These are phyloP conservation scores for Ardeotis arabs DNA, from an alignment of 2,113 vertebrate species.

Conservation along the genomic window DNA sequence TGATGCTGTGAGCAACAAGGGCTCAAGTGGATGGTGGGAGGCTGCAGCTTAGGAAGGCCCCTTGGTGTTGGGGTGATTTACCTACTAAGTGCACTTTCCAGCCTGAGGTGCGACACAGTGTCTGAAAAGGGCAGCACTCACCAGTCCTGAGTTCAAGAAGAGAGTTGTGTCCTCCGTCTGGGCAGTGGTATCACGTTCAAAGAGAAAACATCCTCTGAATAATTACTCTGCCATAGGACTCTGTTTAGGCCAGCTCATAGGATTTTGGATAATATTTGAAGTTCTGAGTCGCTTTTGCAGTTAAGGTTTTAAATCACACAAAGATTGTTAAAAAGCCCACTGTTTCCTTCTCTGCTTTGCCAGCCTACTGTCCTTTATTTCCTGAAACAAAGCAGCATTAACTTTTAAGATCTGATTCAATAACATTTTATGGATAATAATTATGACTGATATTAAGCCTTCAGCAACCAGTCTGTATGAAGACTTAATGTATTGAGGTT, in stretches of 20 bases:
- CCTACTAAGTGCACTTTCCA: background rate
- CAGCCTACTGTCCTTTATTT: constrained; percentile 50
- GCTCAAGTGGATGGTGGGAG: background rate
- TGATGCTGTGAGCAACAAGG: background rate
- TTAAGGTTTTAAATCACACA: constrained; percentile 53
- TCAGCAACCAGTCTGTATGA: constrained; percentile 50
- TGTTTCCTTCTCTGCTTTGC: constrained; percentile 30
- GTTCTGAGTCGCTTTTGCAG: background rate
- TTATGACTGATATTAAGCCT: constrained; percentile 65
- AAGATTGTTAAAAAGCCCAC: background rate
- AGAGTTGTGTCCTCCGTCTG: background rate
- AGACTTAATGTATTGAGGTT: constrained; percentile 63
- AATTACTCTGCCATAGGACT: background rate
- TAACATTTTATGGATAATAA: constrained; percentile 72
- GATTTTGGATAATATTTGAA: background rate
- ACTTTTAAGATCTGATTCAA: constrained; percentile 76
- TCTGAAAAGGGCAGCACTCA: background rate
- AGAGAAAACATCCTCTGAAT: background rate
- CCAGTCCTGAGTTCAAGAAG: background rate
- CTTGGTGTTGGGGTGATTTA: background rate
- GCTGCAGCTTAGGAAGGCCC: background rate
- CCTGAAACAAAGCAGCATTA: constrained; percentile 70
- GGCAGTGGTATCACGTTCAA: background rate
- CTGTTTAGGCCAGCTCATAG: background rate
- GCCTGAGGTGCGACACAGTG: background rate